These are phyloP conservation scores for Phocoena phocoena DNA, from an alignment of 2,113 vertebrate genomes.

Conservation along the genomic window DNA sequence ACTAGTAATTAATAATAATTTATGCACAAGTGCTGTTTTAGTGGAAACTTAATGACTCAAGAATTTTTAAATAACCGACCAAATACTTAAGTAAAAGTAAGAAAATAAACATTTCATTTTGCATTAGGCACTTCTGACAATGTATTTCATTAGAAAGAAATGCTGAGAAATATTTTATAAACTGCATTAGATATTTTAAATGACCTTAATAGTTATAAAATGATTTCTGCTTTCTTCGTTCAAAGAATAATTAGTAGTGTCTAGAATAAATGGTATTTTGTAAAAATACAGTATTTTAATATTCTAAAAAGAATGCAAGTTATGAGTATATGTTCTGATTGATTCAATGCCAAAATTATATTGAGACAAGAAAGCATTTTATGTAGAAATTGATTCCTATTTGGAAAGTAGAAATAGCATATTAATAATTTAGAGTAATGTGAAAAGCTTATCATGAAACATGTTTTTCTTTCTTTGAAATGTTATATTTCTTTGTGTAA, in stretches of 20 bases:
- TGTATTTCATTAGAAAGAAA: background rate
- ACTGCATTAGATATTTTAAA: background rate
- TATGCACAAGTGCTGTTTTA: background rate
- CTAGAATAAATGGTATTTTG: background rate
- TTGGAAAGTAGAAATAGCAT: background rate
- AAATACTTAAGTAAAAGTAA: background rate
- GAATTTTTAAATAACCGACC: background rate
- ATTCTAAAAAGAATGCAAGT: background rate
- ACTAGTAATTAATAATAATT: background rate
- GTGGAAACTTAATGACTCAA: background rate
- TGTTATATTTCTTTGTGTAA: background rate
- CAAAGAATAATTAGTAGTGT: background rate
- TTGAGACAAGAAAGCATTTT: background rate
- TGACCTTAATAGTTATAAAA: background rate
- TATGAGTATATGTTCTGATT: background rate
- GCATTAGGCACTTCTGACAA: background rate
- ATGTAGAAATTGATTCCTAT: background rate
- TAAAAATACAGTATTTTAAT: background rate
- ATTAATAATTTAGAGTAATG: background rate
- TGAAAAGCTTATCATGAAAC: background rate
- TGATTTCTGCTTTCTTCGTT: background rate
- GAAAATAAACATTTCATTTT: background rate
- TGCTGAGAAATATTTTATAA: background rate
- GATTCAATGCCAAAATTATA: background rate
- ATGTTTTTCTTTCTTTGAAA: background rate